Evolutionary conservation across 2,888 invertebrate species (phyloP), one percentile per base, ranked within the genome.

Genomic region (Eupithecia exiguata): DNA sequence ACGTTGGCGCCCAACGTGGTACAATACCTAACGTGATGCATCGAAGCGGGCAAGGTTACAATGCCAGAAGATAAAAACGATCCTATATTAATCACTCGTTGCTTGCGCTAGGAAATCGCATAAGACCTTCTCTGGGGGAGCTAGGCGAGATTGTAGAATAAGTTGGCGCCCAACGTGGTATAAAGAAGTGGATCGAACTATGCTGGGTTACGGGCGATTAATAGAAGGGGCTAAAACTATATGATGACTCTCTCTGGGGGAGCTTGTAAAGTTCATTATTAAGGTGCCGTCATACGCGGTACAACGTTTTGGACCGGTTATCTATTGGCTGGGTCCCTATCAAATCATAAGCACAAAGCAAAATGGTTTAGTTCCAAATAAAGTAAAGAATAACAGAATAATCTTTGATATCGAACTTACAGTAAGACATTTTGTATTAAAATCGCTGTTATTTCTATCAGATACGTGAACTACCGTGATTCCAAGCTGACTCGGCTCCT

Each of bases 401-500:
- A 40, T 40, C 38, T 40, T 43, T 43, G 16, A 18, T 18, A 16
- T 18, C 16, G 16, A 43, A 16, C 16, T 16, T 16, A 43, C 5
- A 14, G 40, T 18, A 46, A 46, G 49, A 49, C 10, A 46, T 49
- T 49, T 49, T 49, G 46, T 18, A n/a, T n/a, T 9, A 49, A 49
- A 21, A 21, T 10, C 21, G 12, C 30, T 43, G 14, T 43, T 25
- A 30, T 67, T n/a, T 35, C 3, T 35, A n/a, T 30, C 35, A 95
- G 96, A 86, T 99, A 98, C 88, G 98, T 99, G 9, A 99, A 99
- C 93, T 99, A 98, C 90, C 96, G 99, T 0, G 99, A 99, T 92
- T 99, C 99, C 38, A 99, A 99, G 90, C 92, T 99, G 80, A 99
- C 99, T 0, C 95, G 99, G 7, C 93, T 99, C 72, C 94, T 99